These are phyloP conservation scores for Oryzias javanicus DNA, from an alignment of 2,113 vertebrate genomes.

Conservation along the genomic window DNA sequence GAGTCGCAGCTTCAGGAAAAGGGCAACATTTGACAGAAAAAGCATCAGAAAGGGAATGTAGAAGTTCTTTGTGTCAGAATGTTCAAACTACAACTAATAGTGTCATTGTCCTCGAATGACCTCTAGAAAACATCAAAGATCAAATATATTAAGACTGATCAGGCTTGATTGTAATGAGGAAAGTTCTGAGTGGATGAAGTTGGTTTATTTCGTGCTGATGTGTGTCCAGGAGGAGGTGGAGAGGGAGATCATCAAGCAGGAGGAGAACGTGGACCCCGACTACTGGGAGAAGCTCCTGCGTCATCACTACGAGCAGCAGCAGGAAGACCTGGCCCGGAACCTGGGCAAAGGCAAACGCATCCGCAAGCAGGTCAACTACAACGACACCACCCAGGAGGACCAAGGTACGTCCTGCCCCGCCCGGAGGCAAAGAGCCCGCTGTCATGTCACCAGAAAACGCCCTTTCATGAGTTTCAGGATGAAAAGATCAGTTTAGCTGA, in stretches of 20 bases:
- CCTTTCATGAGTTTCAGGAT: neutral
- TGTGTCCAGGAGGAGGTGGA: conserved; percentile 91
- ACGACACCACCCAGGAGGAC: conserved; percentile 95
- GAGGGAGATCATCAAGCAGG: conserved; percentile 97
- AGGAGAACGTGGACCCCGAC: conserved; percentile 97
- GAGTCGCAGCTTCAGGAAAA: neutral
- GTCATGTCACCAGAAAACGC: neutral
- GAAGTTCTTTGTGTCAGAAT: too few relatives aligned
- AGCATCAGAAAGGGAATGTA: neutral
- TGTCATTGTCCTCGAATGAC: too few relatives aligned
- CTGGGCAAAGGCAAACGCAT: conserved; percentile 95
- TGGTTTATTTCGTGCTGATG: neutral
- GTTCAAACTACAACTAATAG: too few relatives aligned
- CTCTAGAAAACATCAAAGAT: too few relatives aligned
- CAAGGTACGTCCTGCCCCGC: conserved; percentile 80
- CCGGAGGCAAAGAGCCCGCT: neutral
- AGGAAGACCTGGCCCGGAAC: conserved; percentile 94
- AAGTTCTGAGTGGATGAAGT: too few relatives aligned
- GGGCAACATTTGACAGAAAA: neutral
- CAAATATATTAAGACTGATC: too few relatives aligned
- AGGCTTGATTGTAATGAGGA: too few relatives aligned
- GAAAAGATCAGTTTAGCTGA: neutral
- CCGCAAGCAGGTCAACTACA: conserved; percentile 99
- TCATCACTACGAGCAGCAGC: conserved; percentile 98
- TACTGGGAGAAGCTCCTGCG: conserved; percentile 98